These are phyloP conservation scores for Bos javanicus DNA, from an alignment of 2,113 vertebrate species.

Conservation along the genomic window DNA sequence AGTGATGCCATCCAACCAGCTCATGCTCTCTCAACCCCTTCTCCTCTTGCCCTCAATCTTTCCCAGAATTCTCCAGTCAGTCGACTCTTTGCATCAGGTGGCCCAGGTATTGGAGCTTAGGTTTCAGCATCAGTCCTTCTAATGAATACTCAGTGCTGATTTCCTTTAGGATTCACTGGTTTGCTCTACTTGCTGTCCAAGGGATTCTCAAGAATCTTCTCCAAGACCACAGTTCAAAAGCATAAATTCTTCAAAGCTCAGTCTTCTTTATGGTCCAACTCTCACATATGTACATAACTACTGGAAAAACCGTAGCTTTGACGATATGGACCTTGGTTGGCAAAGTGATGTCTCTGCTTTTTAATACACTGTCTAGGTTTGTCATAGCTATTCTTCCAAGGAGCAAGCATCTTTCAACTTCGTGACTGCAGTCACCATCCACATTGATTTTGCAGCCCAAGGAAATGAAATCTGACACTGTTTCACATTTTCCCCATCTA, in stretches of 20 bases:
- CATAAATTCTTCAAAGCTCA: not conserved
- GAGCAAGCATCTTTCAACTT: not conserved
- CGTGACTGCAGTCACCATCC: not conserved
- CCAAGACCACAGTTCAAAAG: not conserved
- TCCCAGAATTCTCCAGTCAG: not conserved
- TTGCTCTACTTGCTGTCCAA: not conserved
- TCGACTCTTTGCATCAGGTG: not conserved
- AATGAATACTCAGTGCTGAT: not conserved
- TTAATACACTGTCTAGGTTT: not conserved
- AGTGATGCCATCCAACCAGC: not conserved
- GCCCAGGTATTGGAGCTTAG: not conserved
- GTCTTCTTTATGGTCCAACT: not conserved
- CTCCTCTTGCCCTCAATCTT: not conserved
- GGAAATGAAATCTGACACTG: not conserved
- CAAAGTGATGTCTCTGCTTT: not conserved
- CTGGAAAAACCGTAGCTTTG: not conserved
- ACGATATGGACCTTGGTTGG: not conserved
- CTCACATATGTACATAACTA: not conserved
- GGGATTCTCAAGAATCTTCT: not conserved
- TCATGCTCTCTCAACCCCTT: not conserved
- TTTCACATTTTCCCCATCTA: not conserved
- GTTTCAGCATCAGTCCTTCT: not conserved
- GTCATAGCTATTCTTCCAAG: not conserved
- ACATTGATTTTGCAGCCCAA: not conserved
- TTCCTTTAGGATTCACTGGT: not conserved